Evolutionary conservation across 2,888 invertebrate species (phyloP).

Genomic region (Himalopsyche kuldschensis): DNA sequence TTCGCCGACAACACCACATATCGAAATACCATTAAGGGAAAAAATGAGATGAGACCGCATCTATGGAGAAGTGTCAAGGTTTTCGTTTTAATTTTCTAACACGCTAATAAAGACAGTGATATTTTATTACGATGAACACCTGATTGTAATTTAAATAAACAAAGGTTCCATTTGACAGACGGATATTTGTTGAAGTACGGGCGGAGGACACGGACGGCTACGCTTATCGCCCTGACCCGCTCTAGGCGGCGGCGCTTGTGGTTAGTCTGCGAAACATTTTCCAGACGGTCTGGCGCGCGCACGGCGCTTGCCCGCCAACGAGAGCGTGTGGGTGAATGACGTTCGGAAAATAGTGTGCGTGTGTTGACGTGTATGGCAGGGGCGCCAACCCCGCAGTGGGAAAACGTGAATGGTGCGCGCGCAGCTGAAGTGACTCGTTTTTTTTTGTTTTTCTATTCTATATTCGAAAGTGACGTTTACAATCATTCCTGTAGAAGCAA

Average conservation of each 20-base stretch:
- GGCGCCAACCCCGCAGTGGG: constrained; percentile 6
- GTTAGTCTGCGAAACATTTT: not conserved
- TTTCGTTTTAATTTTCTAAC: not conserved
- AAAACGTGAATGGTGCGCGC: constrained; percentile 28
- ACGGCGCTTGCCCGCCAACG: not conserved
- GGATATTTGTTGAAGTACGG: constrained; percentile 5
- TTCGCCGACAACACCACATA: constrained; percentile 39
- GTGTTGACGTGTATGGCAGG: constrained; percentile 4
- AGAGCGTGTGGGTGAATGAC: not conserved
- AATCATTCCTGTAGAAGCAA: not conserved
- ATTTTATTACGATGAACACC: not conserved
- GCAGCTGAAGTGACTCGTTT: not conserved
- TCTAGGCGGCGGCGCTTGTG: constrained; percentile 25
- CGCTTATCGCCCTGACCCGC: constrained; percentile 30
- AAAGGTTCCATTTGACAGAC: not conserved
- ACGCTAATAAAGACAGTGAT: not conserved
- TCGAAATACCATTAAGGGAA: not conserved
- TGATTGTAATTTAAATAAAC: not conserved
- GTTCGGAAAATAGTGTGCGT: not conserved
- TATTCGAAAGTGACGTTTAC: not conserved
- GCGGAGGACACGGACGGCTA: constrained; percentile 13
- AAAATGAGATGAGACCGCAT: not conserved
- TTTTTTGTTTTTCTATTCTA: not conserved
- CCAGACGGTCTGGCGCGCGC: constrained; percentile 10
- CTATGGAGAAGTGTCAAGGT: not conserved